phyloP scores from a whole-genome alignment of 2,113 vertebrate genomes.

The Setophaga petechia region DNA sequence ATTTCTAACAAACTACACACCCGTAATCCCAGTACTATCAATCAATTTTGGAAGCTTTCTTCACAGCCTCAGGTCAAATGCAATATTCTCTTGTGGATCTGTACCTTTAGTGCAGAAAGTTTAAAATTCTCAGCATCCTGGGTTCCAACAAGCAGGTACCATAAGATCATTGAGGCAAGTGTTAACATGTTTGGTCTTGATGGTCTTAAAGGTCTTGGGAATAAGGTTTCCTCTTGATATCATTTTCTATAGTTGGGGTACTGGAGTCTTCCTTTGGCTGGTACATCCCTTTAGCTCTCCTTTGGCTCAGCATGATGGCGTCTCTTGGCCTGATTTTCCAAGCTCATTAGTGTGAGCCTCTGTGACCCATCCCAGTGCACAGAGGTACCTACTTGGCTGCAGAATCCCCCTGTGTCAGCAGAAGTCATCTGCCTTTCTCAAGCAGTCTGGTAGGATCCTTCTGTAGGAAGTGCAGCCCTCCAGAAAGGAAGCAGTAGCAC shows the following conservation, averaged over 20 bases:
- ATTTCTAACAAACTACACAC: too few species aligned
- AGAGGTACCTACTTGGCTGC: background rate
- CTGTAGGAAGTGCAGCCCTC: background rate
- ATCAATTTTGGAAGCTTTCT: too few species aligned
- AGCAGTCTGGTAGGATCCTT: background rate
- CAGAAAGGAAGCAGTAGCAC: background rate
- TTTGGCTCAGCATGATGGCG: rapidly evolving
- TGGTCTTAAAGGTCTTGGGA: background rate
- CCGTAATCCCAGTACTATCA: too few species aligned
- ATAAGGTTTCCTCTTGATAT: background rate
- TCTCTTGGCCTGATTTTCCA: background rate
- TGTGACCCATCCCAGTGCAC: background rate
- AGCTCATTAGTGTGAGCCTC: background rate
- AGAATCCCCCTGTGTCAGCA: background rate
- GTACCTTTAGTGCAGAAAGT: too few species aligned
- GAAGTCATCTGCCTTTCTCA: background rate
- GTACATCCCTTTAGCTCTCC: background rate
- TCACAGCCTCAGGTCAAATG: too few species aligned
- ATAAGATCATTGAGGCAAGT: background rate
- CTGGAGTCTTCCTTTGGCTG: background rate
- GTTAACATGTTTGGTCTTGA: background rate
- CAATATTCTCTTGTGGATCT: too few species aligned
- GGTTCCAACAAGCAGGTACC: background rate
- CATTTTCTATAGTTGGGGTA: rapidly evolving
- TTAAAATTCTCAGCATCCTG: too few species aligned